Evolutionary conservation across 2,888 invertebrate species (phyloP).

Genomic region (Pammene fasciana): DNA sequence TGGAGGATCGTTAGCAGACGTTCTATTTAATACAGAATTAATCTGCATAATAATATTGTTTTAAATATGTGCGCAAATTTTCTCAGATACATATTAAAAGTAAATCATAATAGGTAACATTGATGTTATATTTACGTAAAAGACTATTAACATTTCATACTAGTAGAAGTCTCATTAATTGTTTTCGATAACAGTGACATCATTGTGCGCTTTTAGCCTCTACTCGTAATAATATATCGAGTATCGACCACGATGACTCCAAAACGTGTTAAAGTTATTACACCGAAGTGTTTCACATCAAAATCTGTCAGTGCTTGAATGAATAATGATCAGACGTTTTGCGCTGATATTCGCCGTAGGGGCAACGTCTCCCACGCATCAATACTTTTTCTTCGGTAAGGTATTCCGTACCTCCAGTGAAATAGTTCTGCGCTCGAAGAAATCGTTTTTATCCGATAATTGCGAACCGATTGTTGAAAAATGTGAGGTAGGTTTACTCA

Average conservation of each 20-base stretch:
- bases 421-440: slow-evolving; percentile 51
- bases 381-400: slow-evolving; percentile 53
- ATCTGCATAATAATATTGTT: too few species aligned
- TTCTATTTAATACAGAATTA: too few species aligned
- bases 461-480: slow-evolving; percentile 22
- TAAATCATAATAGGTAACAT: too few species aligned
- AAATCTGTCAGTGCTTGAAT: slow-evolving; percentile 73
- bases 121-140: background rate
- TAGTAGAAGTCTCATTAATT: background rate
- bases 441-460: slow-evolving; percentile 45
- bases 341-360: slow-evolving; percentile 64
- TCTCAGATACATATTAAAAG: too few species aligned
- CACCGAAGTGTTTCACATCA: slow-evolving; percentile 72
- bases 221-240: background rate
- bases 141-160: too few species aligned
- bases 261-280: slow-evolving; percentile 71
- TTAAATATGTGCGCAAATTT: too few species aligned
- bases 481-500: slow-evolving; percentile 4
- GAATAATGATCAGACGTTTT: slow-evolving; percentile 74
- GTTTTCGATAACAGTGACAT: background rate
- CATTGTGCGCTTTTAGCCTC: background rate
- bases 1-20: too few species aligned
- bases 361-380: slow-evolving; percentile 60
- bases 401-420: slow-evolving; percentile 46
- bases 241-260: slow-evolving; percentile 56